Conservation (phyloP, 2,113 vertebrate genomes). For the Caloenas nicobarica region DNA sequence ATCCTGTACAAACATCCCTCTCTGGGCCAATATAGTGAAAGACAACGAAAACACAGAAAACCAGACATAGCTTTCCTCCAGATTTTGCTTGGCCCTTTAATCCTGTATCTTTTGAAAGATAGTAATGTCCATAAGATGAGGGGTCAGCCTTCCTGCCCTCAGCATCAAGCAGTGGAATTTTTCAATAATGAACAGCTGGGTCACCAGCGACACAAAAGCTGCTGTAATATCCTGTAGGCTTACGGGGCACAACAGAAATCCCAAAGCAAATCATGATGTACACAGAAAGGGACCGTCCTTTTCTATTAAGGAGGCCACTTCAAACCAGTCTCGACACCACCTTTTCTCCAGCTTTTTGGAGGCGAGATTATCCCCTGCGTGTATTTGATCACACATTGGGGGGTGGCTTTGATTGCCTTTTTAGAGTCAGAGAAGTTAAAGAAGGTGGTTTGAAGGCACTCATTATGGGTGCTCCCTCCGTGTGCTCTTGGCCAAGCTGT, state of each 20-base stretch:
- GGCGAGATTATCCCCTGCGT: conserved; percentile 68
- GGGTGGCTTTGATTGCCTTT: conserved; percentile 69
- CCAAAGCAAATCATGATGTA: conserved; percentile 82
- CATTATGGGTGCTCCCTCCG: background rate
- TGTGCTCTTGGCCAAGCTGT: background rate
- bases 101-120: conserved; percentile 92
- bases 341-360: conserved; percentile 72
- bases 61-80: conserved; percentile 82
- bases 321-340: conserved; percentile 65
- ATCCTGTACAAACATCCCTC: conserved; percentile 95
- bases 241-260: conserved; percentile 71
- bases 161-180: conserved; percentile 93
- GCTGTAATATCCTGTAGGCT: conserved; percentile 92
- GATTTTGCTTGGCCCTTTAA: conserved; percentile 88
- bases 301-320: conserved; percentile 89
- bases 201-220: conserved; percentile 94
- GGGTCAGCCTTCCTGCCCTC: conserved; percentile 88
- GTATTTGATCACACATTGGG: conserved; percentile 67
- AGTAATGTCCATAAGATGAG: conserved; percentile 92
- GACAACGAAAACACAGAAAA: conserved; percentile 81
- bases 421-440: conserved; percentile 62
- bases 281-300: conserved; percentile 83
- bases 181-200: conserved; percentile 99
- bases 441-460: background rate
- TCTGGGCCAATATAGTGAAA: conserved; percentile 82